Conservation (phyloP, 1,140 invertebrate genomes). For the Cardiocondyla obscurior region DNA sequence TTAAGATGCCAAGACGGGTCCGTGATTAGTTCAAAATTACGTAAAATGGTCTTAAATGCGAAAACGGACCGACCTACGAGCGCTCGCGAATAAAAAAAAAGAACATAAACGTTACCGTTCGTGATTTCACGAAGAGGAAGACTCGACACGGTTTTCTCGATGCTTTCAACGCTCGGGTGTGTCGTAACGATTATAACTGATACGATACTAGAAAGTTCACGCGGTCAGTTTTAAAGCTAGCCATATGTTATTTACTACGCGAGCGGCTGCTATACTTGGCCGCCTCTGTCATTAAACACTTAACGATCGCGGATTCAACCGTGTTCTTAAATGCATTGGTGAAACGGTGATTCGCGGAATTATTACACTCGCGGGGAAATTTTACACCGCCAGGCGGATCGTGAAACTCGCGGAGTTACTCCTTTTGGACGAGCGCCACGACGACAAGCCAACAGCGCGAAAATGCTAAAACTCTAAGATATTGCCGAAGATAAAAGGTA, state of each 20-base stretch:
- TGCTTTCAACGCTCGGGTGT: background rate
- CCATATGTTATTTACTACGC: constrained; percentile 27
- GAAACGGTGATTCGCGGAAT: constrained; percentile 29
- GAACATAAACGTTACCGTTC: background rate
- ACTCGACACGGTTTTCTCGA: background rate
- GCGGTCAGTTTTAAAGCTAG: background rate
- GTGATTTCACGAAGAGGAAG: background rate
- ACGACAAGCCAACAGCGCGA: constrained; percentile 18
- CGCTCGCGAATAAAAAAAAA: background rate
- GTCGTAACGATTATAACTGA: background rate
- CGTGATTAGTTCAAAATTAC: too few relatives aligned
- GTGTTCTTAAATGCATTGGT: background rate
- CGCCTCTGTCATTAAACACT: background rate
- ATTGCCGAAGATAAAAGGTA: background rate
- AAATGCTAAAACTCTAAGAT: background rate
- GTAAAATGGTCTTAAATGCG: too few relatives aligned
- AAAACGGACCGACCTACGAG: too few relatives aligned
- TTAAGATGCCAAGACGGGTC: too few relatives aligned
- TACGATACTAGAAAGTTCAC: constrained; percentile 38
- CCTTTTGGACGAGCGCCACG: constrained; percentile 29
- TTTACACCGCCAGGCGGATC: constrained; percentile 11
- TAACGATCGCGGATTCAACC: background rate
- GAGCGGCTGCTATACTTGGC: background rate
- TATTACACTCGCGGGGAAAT: constrained; percentile 24
- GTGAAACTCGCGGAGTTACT: constrained; percentile 30